Percentiles rank a stretch among this genome's conserved stretches.
These are phyloP conservation scores for Apeira syringaria DNA, from an alignment of 2,888 invertebrate species.

Conservation along the genomic window DNA sequence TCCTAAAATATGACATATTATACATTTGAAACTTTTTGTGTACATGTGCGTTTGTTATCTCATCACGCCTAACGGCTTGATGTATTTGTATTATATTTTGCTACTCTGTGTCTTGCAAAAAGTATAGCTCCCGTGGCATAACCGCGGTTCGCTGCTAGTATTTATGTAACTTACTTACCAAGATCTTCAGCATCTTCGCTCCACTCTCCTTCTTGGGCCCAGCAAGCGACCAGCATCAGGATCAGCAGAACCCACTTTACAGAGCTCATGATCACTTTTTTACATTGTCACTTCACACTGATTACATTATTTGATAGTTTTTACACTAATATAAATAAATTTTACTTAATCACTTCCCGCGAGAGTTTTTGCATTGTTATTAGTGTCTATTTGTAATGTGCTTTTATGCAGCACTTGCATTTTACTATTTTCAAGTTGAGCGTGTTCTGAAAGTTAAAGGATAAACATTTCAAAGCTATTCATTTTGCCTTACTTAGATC, in stretches of 20 bases:
- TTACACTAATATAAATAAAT: slow-evolving; percentile 27
- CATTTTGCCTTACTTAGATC: too few relatives aligned
- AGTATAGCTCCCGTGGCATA: too few relatives aligned
- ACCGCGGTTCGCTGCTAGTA: too few relatives aligned
- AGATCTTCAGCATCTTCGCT: slow-evolving; percentile 77
- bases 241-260: slow-evolving; percentile 70
- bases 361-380: slow-evolving; percentile 13
- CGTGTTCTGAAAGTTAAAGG: slow-evolving; percentile 1
- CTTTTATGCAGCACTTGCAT: slow-evolving; percentile 3
- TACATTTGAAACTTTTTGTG: too few relatives aligned
- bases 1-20: too few relatives aligned
- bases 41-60: too few relatives aligned
- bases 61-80: too few relatives aligned
- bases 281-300: slow-evolving; percentile 48
- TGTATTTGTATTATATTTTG: too few relatives aligned
- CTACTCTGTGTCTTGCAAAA: too few relatives aligned
- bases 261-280: slow-evolving; percentile 61
- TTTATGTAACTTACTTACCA: too few relatives aligned
- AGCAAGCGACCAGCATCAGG: slow-evolving; percentile 72
- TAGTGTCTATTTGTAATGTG: slow-evolving; percentile 4
- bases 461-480: not conserved
- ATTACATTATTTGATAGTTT: slow-evolving; percentile 35
- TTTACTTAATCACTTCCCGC: slow-evolving; percentile 32
- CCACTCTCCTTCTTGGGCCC: slow-evolving; percentile 79
- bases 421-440: slow-evolving; percentile 1